These are phyloP conservation scores for Lucilia sericata DNA, from an alignment of 1,140 invertebrate genomes.

Conservation along the genomic window DNA sequence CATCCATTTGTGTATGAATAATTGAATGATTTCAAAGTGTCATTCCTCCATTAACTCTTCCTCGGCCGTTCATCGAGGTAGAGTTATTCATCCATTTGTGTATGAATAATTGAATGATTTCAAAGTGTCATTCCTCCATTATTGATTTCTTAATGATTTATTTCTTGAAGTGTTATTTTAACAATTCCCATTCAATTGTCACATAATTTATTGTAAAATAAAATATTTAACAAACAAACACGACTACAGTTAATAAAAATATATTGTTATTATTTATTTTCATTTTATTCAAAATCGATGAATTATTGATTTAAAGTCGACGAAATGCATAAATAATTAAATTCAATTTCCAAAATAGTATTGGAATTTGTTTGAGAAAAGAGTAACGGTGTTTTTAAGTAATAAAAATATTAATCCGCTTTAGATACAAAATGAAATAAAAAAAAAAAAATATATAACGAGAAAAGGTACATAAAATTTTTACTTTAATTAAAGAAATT, in stretches of 20 bases:
- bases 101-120: no score
- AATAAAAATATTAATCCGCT: neutral
- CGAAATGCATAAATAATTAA: neutral
- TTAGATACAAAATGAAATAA: neutral
- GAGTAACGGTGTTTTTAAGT: neutral
- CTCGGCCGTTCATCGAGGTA: no score
- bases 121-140: no score
- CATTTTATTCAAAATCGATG: neutral
- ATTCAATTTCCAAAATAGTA: neutral
- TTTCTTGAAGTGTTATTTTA: conserved; percentile 23
- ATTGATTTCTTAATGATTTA: conserved; percentile 29
- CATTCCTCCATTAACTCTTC: no score
- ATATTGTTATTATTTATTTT: neutral
- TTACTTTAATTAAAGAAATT: no score
- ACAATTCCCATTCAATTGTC: conserved; percentile 14
- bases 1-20: no score
- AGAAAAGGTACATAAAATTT: no score
- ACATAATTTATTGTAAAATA: conserved; percentile 10
- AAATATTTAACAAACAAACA: conserved; percentile 12
- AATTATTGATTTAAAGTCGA: neutral
- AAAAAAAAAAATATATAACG: neutral
- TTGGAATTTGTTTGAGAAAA: neutral
- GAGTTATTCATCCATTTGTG: no score
- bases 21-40: no score
- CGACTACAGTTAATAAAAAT: neutral